These are phyloP conservation scores for Euwallacea fornicatus DNA, from an alignment of 1,140 invertebrate species.

Conservation along the genomic window DNA sequence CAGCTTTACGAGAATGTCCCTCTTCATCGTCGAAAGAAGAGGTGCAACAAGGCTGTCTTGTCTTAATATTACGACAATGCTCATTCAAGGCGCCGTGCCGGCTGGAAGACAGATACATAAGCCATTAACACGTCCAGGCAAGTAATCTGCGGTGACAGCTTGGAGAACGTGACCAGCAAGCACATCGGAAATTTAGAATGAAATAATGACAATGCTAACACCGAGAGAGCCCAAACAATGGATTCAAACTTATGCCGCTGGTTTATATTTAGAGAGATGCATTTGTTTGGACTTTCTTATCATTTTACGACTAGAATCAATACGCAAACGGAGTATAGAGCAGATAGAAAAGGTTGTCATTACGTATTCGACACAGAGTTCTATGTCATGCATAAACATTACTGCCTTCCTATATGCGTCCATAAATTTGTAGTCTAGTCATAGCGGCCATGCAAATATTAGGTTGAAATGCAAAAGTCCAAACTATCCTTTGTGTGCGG, in stretches of 20 bases:
- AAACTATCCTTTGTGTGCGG: constrained; percentile 49
- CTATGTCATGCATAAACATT: constrained; percentile 16
- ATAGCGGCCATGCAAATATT: constrained; percentile 45
- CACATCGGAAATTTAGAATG: constrained; percentile 35
- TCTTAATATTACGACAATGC: constrained; percentile 7
- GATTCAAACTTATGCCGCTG: background rate
- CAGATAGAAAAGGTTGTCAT: background rate
- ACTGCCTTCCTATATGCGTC: constrained; percentile 6
- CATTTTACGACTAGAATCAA: no score
- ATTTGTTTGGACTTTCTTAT: no score
- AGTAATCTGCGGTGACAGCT: constrained; percentile 51
- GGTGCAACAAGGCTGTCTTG: background rate
- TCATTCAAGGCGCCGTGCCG: constrained; percentile 3
- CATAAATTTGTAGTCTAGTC: constrained; percentile 34
- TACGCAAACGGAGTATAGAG: no score
- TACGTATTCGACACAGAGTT: constrained; percentile 12
- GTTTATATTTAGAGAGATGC: no score
- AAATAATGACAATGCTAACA: constrained; percentile 22
- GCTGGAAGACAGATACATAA: constrained; percentile 41
- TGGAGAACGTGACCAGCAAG: constrained; percentile 49
- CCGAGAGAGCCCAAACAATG: background rate
- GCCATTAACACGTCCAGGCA: constrained; percentile 47
- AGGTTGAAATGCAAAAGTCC: constrained; percentile 48
- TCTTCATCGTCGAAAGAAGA: no score
- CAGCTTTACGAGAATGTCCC: no score